Evolutionary conservation across 2,888 invertebrate genomes (phyloP), one percentile per base, ranked within the genome.

Genomic region (Ectemnius cavifrons): DNA sequence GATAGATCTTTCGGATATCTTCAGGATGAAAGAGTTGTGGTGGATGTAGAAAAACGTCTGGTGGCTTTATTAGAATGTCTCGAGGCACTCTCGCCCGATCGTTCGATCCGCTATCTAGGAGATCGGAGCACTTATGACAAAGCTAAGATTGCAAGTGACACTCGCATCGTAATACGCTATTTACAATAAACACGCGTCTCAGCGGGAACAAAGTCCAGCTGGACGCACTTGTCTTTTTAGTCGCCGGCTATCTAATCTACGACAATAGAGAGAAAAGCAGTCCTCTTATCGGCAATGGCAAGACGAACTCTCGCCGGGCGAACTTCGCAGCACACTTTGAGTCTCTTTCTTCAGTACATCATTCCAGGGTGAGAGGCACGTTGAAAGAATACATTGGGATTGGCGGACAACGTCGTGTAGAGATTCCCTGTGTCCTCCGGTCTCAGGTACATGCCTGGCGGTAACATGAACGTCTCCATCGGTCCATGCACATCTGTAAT

Each of bases 311-410:
- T 37, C 37, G 37, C 37, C 37, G 37, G 2, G 11, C 37, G 37
- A 37, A 37, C 37, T 37, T 37, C 37, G 3, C 11, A 14, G 52
- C 52, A 52, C 52, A 52, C 52, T 52, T 52, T 14, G 2, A 52
- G 52, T 52, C 14, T 52, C n/a, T 14, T 52, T 65, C 46, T 57
- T 94, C 92, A 97, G 92, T 97, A 97, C 95, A 97, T 96, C 96
- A 97, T 96, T 91, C 97, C 97, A 83, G 96, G 96, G 93, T 97
- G 97, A 86, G 97, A 94, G 87, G 97, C 94, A 87, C 97, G 94
- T 92, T 97, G 97, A 92, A 97, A 97, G 92, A 95, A 97, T 81
- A 97, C 97, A 92, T 97, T 97, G 83, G 97, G 97, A 92, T 97
- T 97, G 91, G 95, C 96, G 91, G 97, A 97, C 91, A 97, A 93